Evolutionary conservation across 2,113 vertebrate genomes (phyloP), one percentile per base, ranked within the genome.

Genomic region (Antidorcas marsupialis): DNA sequence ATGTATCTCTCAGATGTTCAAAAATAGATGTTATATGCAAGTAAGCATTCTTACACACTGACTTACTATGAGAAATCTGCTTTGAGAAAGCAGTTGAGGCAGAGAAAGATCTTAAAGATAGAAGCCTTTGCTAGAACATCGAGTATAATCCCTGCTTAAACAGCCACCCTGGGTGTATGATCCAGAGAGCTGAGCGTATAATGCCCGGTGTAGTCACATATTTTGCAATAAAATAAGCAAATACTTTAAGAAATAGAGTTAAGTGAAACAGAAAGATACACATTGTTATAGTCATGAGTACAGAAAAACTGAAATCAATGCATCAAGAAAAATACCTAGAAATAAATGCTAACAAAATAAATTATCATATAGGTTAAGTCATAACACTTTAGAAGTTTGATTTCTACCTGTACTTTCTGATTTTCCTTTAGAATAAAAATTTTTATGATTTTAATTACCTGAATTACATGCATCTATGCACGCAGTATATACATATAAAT

Each of bases 101-200:
- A 78, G 33, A 84, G n/a, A 14, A 39, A 55, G 36, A 21, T 15
- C 17, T 21, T 30, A 60, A 67, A 60, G 59, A 89, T 4, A 39
- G 59, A n/a, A 57, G 4, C 4, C 11, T 30, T 76, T 27, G 30
- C 39, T 16, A 3, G 45, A 7, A 28, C 5, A 9, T 7, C 3
- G 0, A 16, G 5, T 9, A 30, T 6, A 79, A 45, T 13, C 15
- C 0, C 59, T 39, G 11, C 16, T 17, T 2, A 9, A 47, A 64
- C 0, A 30, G 53, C 0, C 1, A 52, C 25, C 28, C 19, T 1
- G 1, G 17, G 28, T 12, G 2, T 21, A 2, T 6, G 16, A 5
- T 5, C 13, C 11, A 16, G 50, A 2, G 17, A 45, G 14, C 23
- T 0, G 2, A 50, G 25, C 25, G 1, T 1, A 2, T 0, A 2